phyloP scores from a whole-genome alignment of 1,140 invertebrate genomes.

The Anastatus disparis region DNA sequence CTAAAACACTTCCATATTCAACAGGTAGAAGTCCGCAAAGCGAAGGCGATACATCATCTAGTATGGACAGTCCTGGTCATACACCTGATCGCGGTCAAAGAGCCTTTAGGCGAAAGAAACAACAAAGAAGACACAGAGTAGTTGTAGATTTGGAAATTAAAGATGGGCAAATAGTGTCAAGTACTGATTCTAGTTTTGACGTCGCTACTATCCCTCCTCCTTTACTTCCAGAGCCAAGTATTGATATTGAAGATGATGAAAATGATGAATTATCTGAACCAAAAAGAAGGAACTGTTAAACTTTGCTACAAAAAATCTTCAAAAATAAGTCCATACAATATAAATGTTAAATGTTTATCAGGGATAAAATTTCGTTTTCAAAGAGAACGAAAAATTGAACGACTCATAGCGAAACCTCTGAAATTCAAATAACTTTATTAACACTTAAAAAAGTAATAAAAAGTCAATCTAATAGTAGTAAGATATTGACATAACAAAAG shows the following conservation, averaged over 20 bases:
- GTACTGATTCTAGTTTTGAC: conserved; percentile 75
- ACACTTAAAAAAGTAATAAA: conserved; percentile 1
- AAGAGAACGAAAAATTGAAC: conserved; percentile 13
- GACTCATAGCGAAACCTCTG: background rate
- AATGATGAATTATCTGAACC: conserved; percentile 54
- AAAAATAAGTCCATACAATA: background rate
- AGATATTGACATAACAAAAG: background rate
- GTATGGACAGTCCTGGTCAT: conserved; percentile 64
- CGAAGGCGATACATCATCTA: conserved; percentile 65
- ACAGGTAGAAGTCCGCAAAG: conserved; percentile 62
- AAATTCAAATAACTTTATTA: background rate
- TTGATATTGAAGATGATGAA: conserved; percentile 70
- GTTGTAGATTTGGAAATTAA: conserved; percentile 63
- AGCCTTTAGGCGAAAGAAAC: conserved; percentile 60
- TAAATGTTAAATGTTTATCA: conserved; percentile 16
- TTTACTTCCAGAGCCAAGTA: conserved; percentile 68
- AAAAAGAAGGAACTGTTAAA: too few species aligned
- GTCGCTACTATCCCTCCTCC: conserved; percentile 75
- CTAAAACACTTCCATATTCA: conserved; percentile 62
- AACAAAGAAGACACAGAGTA: conserved; percentile 61
- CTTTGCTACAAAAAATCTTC: too few species aligned
- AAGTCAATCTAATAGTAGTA: conserved; percentile 26
- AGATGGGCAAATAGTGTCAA: conserved; percentile 65
- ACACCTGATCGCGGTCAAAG: conserved; percentile 61
- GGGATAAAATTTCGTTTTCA: background rate